phyloP scores from a whole-genome alignment of 1,140 invertebrate species.

The Frieseomelitta varia region DNA sequence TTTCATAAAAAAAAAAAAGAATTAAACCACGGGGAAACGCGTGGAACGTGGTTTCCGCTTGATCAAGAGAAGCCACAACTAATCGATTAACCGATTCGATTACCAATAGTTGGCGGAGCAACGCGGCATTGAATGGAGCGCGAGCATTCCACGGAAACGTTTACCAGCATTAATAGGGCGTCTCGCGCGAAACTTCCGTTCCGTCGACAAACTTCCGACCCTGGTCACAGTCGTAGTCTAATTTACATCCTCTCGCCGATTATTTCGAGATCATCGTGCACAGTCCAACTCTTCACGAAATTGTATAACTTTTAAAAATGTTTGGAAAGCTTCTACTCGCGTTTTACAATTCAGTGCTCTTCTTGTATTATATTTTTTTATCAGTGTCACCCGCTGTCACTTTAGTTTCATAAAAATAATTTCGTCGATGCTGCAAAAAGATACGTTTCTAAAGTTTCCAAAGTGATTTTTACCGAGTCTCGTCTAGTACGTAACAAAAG shows the following conservation, averaged over 20 bases:
- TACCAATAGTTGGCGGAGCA: slow-evolving; percentile 1
- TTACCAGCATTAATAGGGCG: slow-evolving; percentile 21
- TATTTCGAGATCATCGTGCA: not conserved
- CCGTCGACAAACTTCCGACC: not conserved
- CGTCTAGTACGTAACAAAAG: no score
- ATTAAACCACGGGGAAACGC: no score
- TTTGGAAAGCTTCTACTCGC: not conserved
- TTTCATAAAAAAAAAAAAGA: not conserved
- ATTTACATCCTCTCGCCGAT: not conserved
- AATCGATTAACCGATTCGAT: slow-evolving; percentile 8
- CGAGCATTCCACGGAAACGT: slow-evolving; percentile 4
- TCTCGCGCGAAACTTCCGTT: slow-evolving; percentile 17
- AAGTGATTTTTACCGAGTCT: no score
- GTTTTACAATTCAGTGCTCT: not conserved
- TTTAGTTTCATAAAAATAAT: no score
- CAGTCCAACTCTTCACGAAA: not conserved
- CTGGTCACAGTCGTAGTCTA: not conserved
- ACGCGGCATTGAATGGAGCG: not conserved
- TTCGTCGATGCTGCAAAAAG: no score
- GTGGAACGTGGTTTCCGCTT: not conserved
- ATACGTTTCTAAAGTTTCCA: no score
- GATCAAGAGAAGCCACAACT: not conserved
- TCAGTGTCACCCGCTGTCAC: no score
- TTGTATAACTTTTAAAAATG: not conserved
- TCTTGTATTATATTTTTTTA: no score